Evolutionary conservation across 2,888 invertebrate genomes (phyloP), one percentile per base, ranked within the genome.

Genomic region (Mystacides longicornis): DNA sequence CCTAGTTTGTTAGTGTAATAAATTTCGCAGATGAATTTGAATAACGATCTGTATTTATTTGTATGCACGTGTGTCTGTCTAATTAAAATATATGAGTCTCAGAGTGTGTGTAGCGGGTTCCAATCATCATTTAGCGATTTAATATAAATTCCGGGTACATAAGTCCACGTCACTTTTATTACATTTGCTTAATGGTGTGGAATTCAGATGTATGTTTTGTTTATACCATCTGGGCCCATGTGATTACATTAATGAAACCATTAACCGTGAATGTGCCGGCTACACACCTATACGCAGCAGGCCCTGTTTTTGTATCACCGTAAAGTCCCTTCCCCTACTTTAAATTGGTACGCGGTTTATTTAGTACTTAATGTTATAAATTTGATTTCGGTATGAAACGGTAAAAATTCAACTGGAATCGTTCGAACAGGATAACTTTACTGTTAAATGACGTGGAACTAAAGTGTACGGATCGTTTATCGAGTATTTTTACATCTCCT

Each of bases 141-240:
- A 48, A n/a, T 48, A 23, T 22, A 23, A 48, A 48, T 48, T 48
- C 23, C 16, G 23, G 37, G 48, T 9, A n/a, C n/a, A n/a, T n/a
- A n/a, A 23, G 22, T 23, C 22, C 48, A 14, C 16, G 48, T 48
- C 48, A 23, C 23, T 48, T 48, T 48, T 48, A 48, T 48, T 48
- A 48, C 23, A 23, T 48, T 52, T 52, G 23, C 19, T 45, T 52
- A 52, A 52, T 52, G 52, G 52, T 46, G 16, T 27, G 23, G 23
- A 52, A 46, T 52, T 23, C 21, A 46, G 52, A 52, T 52, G 46
- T 46, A 52, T 46, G 27, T n/a, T 19, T 42, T 46, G 52, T 42
- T 22, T 42, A 14, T 46, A 37, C 22, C 52, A 52, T 45, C 46
- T 52, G 52, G 46, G 52, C 7, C 46, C 23, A 18, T 19, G 27